Percentiles rank a stretch among this genome's conserved stretches.
Conservation (phyloP, 2,113 vertebrate genomes). For the Clarias macrocephalus region DNA sequence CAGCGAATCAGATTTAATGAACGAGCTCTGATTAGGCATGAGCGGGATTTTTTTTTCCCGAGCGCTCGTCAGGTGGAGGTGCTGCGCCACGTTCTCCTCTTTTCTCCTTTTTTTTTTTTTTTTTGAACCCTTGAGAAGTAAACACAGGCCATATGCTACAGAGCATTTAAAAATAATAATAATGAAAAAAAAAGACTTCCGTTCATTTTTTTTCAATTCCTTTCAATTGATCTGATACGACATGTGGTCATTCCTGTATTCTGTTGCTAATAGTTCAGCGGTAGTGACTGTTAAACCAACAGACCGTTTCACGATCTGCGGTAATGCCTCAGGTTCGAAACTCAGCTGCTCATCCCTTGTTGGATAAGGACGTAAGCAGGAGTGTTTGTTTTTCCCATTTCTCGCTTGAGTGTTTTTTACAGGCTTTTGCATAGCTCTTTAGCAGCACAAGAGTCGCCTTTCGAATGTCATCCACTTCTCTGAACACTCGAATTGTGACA, state of each 20-base stretch:
- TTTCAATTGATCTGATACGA: conserved; percentile 19
- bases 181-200: background rate
- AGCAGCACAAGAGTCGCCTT: background rate
- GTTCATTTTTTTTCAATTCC: background rate
- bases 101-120: background rate
- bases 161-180: background rate
- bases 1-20: conserved; percentile 60
- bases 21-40: conserved; percentile 62
- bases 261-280: background rate
- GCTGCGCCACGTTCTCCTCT: background rate
- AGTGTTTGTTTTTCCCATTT: conserved; percentile 18
- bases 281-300: background rate
- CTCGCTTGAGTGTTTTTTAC: conserved; percentile 12
- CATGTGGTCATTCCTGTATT: background rate
- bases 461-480: background rate
- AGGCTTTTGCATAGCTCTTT: conserved; percentile 8
- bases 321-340: background rate
- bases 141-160: conserved; percentile 16
- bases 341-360: background rate
- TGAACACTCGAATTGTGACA: background rate
- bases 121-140: background rate
- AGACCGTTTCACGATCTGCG: background rate
- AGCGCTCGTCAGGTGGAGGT: background rate
- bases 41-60: conserved; percentile 1
- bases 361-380: conserved; percentile 5